Percentiles rank a stretch among this genome's conserved stretches.
phyloP scores from a whole-genome alignment of 2,797 vertebrate species.

The Sebastiscus albofasciatus region DNA sequence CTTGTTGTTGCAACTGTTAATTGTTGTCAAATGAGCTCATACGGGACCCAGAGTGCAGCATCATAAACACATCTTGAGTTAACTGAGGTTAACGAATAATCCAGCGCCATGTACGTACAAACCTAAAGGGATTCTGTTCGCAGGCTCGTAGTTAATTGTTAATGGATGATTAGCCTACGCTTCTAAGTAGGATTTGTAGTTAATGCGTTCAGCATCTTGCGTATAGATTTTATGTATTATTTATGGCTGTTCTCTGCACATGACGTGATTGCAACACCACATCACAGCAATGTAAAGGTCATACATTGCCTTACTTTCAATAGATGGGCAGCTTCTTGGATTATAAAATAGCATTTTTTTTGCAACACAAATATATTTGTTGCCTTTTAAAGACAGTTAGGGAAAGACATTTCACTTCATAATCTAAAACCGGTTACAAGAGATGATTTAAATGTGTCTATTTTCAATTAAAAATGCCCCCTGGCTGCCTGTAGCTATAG shows the following conservation, averaged over 20 bases:
- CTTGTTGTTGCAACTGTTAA: slow-evolving; percentile 4
- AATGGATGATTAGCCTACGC: slow-evolving; percentile 39
- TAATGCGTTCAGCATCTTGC: slow-evolving; percentile 21
- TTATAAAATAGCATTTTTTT: neutral
- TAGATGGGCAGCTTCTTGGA: neutral
- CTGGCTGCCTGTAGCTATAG: neutral
- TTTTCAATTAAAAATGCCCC: neutral
- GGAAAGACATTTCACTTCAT: neutral
- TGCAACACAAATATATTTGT: neutral
- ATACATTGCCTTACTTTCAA: neutral
- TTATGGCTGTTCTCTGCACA: neutral
- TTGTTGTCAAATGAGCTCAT: slow-evolving; percentile 12
- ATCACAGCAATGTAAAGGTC: neutral
- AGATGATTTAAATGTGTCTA: neutral
- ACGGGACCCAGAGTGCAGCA: neutral
- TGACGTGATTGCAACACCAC: neutral
- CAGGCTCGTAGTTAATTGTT: slow-evolving; percentile 42
- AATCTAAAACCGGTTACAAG: neutral
- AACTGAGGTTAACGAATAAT: slow-evolving; percentile 54
- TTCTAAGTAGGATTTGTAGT: slow-evolving; percentile 25
- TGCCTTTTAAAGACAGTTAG: neutral
- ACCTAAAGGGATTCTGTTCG: slow-evolving; percentile 44
- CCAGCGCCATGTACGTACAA: slow-evolving; percentile 21
- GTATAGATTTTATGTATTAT: slow-evolving; percentile 5
- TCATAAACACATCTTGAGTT: slow-evolving; percentile 42